These are phyloP conservation scores for Catharus minimus DNA, from an alignment of 2,113 vertebrate genomes.

Conservation along the genomic window DNA sequence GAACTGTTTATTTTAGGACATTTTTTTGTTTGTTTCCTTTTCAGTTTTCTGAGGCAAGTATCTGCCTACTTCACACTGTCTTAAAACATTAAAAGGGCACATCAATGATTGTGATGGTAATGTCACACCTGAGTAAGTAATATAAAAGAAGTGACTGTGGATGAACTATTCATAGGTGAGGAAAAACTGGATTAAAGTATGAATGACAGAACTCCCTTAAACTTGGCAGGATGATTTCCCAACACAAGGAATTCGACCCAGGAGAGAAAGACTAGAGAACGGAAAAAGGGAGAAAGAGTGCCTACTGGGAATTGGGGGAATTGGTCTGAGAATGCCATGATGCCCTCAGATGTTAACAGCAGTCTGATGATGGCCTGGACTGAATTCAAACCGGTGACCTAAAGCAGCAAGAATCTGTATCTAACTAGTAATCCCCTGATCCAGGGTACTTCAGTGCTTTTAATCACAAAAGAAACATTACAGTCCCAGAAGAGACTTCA, in stretches of 20 bases:
- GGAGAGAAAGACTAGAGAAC: background rate
- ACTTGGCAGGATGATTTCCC: background rate
- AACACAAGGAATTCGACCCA: background rate
- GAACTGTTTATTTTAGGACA: background rate
- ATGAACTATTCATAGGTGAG: background rate
- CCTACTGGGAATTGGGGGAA: conserved; percentile 8
- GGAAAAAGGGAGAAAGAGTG: background rate
- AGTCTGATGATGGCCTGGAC: conserved; percentile 21
- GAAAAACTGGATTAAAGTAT: background rate
- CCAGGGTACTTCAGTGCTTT: background rate
- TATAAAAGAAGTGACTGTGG: background rate
- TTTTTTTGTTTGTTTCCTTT: background rate
- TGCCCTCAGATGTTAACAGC: conserved; percentile 41
- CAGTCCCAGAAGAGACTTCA: background rate
- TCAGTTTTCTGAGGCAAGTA: background rate
- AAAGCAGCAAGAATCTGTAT: conserved; percentile 47
- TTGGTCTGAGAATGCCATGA: conserved; percentile 13
- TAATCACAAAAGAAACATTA: conserved; percentile 21
- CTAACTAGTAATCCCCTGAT: conserved; percentile 25
- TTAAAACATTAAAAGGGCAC: background rate
- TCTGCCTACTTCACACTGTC: background rate
- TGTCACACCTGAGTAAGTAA: background rate
- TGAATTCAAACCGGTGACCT: conserved; percentile 24
- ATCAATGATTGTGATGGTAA: background rate
- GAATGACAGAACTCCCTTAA: background rate